phyloP scores from a whole-genome alignment of 2,113 vertebrate genomes.

The Melanostigma gelatinosum region DNA sequence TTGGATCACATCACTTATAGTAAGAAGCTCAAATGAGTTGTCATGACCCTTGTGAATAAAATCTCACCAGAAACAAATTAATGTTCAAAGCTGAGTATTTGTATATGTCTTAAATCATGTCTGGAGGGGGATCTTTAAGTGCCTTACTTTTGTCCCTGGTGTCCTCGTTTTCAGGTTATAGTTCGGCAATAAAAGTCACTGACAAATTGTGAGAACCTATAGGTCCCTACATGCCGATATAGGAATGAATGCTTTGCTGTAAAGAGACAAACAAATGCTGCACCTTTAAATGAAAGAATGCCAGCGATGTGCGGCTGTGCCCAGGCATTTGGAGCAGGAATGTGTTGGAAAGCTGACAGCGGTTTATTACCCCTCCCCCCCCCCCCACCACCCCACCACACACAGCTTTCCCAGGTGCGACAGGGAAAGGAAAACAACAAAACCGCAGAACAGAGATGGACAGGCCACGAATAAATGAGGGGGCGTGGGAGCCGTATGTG shows the following conservation, averaged over 20 bases:
- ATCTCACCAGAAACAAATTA: neutral
- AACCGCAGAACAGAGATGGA: constrained; percentile 51
- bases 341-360: constrained; percentile 74
- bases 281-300: constrained; percentile 73
- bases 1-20: neutral
- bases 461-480: constrained; percentile 27
- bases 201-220: neutral
- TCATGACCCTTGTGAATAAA: neutral
- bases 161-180: constrained; percentile 1
- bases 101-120: neutral
- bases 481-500: constrained; percentile 27
- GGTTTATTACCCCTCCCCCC: constrained; percentile 46
- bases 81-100: neutral
- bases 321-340: constrained; percentile 73
- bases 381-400: neutral
- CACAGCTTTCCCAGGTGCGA: constrained; percentile 77
- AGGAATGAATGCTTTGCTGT: constrained; percentile 12
- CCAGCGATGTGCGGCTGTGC: constrained; percentile 67
- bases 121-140: neutral
- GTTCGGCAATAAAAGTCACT: neutral
- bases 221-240: neutral
- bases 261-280: constrained; percentile 60
- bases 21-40: neutral
- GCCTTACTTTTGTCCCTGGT: neutral
- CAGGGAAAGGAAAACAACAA: constrained; percentile 64